Base-by-base conservation (phyloP, 2,113 vertebrate species). In the Mormyrus lacerda region DNA sequence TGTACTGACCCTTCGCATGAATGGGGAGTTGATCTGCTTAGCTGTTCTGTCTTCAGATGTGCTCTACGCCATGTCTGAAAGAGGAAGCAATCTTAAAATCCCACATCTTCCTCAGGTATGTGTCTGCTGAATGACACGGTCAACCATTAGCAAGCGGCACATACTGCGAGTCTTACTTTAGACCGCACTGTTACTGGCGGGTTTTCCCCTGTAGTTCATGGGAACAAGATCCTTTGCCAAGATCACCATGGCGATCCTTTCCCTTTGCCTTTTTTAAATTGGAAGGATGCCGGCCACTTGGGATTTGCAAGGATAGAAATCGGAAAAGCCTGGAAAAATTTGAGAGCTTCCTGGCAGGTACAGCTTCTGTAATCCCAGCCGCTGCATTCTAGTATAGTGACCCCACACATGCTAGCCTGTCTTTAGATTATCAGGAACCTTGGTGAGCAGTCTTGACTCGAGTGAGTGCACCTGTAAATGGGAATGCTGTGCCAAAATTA, bases 191-290 rank as follows among this genome's bases (percentile, higher is more conserved):
- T 76, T 76, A 42, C 31, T 83, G 83, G 61, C 35, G 69, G 84
- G 61, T 87, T 76, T 89, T 87, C 27, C 65, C 58, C 55, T 87
- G 65, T 89, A 51, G 61, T 65, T 61, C 84, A 87, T 87, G 89
- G 47, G 89, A 89, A 87, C 65, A 4, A 19, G 42, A 21, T 89
- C 27, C 55, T 1, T 47, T 76, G 89, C 89, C 89, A 89, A 85
- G n/a, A 69, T 86, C 47, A 35, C 61, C 89, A 89, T 87, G 48
- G 85, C 31, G 21, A 51, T 87, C 13, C 53, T 58, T 58, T 69
- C 47, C 42, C 45, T 44, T 87, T 61, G n/a, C 55, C 47, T 85
- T 85, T 48, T 51, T 89, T 89, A 76, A 87, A 45, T 45, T 44
- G 45, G 79, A 45, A 45, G 85, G 21, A 87, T 85, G 69, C 45